Percentiles rank a stretch among this genome's conserved stretches.
phyloP scores from a whole-genome alignment of 2,113 vertebrate species.

The Isurus oxyrinchus region DNA sequence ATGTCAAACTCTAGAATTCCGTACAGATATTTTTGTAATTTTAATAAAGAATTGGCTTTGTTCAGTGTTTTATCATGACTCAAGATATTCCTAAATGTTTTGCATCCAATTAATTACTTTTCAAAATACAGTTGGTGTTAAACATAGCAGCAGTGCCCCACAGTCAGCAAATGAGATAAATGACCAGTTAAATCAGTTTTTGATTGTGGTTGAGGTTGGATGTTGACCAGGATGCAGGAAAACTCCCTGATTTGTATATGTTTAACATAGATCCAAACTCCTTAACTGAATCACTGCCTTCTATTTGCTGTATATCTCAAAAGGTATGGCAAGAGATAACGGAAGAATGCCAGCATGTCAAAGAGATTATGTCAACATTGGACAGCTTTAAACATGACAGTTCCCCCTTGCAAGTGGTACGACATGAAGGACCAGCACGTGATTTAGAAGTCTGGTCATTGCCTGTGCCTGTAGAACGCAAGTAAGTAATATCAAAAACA shows the following conservation, averaged over 20 bases:
- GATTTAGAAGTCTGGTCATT: conserved; percentile 76
- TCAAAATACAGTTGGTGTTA: neutral
- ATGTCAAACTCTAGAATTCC: neutral
- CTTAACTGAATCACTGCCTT: neutral
- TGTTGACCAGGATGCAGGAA: neutral
- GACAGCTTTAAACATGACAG: conserved; percentile 81
- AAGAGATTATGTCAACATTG: conserved; percentile 85
- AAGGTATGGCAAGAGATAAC: conserved; percentile 92
- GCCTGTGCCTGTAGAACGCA: conserved; percentile 76
- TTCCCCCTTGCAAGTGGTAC: conserved; percentile 69
- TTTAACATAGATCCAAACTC: neutral
- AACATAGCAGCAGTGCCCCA: neutral
- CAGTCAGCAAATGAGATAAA: neutral
- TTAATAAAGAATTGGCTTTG: neutral
- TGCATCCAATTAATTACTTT: neutral
- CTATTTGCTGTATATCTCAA: neutral
- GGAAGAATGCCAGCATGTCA: conserved; percentile 83
- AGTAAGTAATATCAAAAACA: conserved; percentile 54
- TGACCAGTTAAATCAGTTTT: neutral
- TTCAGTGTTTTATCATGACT: neutral
- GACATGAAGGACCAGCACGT: conserved; percentile 64
- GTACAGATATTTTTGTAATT: neutral
- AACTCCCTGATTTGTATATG: neutral
- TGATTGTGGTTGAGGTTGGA: neutral
- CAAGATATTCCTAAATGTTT: neutral